Evolutionary conservation across 2,113 vertebrate species (phyloP).

Genomic region (Nothocercus nigrocapillus): DNA sequence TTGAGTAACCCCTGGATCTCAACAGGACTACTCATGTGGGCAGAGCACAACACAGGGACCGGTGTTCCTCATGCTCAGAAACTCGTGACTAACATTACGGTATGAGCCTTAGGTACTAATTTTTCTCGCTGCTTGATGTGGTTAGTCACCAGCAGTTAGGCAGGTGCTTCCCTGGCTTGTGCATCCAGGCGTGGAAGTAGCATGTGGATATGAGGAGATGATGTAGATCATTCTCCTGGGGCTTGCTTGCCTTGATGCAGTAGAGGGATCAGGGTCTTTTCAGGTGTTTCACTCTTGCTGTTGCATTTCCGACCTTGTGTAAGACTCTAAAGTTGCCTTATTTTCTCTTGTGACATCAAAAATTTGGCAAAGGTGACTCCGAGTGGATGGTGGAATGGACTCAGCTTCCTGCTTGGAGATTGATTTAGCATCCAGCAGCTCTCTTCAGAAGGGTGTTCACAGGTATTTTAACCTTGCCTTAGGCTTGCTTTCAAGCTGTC

Average conservation of each 20-base stretch:
- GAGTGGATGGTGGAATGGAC: neutral
- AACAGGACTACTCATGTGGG: constrained; percentile 57
- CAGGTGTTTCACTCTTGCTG: neutral
- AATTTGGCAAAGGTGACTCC: neutral
- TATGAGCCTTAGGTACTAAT: neutral
- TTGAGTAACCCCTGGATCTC: constrained; percentile 58
- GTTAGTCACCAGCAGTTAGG: neutral
- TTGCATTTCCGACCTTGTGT: neutral
- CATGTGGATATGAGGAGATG: rapidly evolving
- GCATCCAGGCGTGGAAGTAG: neutral
- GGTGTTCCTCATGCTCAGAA: neutral
- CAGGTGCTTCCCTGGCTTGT: neutral
- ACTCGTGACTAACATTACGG: constrained; percentile 21
- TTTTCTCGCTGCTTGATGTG: neutral
- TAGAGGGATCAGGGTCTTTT: rapidly evolving
- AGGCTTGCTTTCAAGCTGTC: neutral
- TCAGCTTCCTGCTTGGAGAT: neutral
- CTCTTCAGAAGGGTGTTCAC: rapidly evolving
- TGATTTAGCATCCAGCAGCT: neutral
- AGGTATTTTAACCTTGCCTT: neutral
- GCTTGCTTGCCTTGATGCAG: neutral
- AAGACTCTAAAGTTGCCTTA: neutral
- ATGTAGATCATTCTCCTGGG: neutral
- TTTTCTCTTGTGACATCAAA: neutral
- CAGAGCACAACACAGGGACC: neutral